These are phyloP conservation scores for Apodemus speciosus DNA, from an alignment of 2,113 vertebrate species.

Conservation along the genomic window DNA sequence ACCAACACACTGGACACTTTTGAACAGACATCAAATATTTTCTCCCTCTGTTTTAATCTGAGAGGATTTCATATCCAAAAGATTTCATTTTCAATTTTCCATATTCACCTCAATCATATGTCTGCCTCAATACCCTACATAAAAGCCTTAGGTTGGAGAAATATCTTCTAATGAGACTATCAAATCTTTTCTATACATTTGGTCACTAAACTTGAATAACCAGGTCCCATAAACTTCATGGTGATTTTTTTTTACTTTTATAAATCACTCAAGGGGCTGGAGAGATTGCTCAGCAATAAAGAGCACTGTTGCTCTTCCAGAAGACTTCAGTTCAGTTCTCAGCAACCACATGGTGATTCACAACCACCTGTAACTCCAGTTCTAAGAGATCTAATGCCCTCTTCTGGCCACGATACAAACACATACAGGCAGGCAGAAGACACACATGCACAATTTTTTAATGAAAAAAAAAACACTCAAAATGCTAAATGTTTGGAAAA, in stretches of 20 bases:
- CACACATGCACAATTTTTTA: neutral
- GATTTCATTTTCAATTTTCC: neutral
- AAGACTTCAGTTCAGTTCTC: neutral
- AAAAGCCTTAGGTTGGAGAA: neutral
- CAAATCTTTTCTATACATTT: neutral
- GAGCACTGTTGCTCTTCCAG: neutral
- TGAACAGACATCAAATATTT: neutral
- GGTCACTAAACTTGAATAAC: conserved; percentile 2
- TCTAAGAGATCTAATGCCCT: neutral
- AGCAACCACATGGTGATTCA: neutral
- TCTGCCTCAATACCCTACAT: neutral
- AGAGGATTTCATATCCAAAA: neutral
- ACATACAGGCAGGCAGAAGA: neutral
- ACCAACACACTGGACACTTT: neutral
- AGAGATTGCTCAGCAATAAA: neutral
- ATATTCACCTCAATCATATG: neutral
- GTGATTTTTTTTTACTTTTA: neutral
- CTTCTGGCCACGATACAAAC: neutral
- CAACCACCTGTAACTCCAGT: neutral
- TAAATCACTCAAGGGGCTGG: neutral
- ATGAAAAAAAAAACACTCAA: neutral
- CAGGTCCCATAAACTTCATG: neutral
- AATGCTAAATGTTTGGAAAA: conserved; percentile 31
- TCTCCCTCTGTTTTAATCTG: neutral
- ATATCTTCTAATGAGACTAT: neutral